Conservation (phyloP, 2,113 vertebrate genomes). For the Chlorodrepanis virens region DNA sequence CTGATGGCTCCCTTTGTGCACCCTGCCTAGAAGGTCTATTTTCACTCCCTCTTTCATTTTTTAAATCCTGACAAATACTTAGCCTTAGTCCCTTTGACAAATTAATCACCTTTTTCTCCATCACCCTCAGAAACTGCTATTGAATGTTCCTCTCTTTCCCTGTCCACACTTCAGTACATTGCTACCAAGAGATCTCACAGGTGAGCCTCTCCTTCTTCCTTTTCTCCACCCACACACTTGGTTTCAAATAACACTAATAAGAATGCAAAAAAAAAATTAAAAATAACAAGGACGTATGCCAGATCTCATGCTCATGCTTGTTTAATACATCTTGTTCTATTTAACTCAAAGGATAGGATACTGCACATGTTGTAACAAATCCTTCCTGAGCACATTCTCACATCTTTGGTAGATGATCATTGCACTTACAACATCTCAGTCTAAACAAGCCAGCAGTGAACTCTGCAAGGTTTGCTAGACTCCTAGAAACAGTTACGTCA, state of each 20-base stretch:
- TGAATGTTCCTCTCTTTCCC: neutral
- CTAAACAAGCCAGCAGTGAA: neutral
- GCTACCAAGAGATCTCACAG: neutral
- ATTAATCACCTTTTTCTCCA: neutral
- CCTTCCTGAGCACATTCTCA: neutral
- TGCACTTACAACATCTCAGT: neutral
- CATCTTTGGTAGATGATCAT: neutral
- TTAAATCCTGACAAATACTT: neutral
- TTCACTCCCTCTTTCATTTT: neutral
- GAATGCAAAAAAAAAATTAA: neutral
- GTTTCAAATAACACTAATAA: neutral
- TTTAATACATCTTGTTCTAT: neutral
- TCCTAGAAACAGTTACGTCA: neutral
- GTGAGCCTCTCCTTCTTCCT: neutral
- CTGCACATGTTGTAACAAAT: neutral
- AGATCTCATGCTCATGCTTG: slow-evolving; percentile 7
- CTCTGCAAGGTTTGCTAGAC: neutral
- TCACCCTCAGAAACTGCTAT: neutral
- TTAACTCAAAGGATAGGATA: slow-evolving; percentile 4
- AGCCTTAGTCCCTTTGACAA: neutral
- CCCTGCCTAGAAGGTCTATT: neutral
- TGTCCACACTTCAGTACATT: rapidly evolving
- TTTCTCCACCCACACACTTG: neutral
- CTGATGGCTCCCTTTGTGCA: neutral
- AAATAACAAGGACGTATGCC: neutral